Evolutionary conservation across 1,140 invertebrate species (phyloP).

Genomic region (Propsilocerus akamusi): DNA sequence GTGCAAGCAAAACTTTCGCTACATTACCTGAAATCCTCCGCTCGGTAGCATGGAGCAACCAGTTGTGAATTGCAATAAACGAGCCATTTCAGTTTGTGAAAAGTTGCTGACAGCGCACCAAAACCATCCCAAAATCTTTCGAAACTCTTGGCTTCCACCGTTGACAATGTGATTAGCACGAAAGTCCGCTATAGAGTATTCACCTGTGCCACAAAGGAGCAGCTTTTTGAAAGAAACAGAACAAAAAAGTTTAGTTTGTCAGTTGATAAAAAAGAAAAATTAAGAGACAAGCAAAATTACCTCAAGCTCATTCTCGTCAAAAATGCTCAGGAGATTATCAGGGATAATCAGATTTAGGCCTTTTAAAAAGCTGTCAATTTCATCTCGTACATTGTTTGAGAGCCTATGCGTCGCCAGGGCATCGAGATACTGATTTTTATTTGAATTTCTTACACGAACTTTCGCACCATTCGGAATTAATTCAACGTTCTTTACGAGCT

Average conservation of each 20-base stretch:
- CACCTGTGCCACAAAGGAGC: conserved; percentile 80
- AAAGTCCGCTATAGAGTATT: conserved; percentile 79
- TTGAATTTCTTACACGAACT: conserved; percentile 21
- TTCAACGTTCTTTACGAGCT: conserved; percentile 54
- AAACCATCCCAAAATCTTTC: conserved; percentile 77
- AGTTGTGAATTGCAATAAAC: conserved; percentile 87
- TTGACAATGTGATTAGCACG: conserved; percentile 71
- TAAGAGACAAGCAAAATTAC: conserved; percentile 27
- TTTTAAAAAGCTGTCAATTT: conserved; percentile 74
- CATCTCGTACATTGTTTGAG: conserved; percentile 57
- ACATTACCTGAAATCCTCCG: conserved; percentile 49
- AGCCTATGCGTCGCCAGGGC: conserved; percentile 76
- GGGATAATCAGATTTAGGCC: conserved; percentile 82
- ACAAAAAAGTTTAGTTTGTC: conserved; percentile 7
- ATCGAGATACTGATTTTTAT: conserved; percentile 50
- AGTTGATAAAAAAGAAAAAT: background rate
- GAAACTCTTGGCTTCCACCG: conserved; percentile 65
- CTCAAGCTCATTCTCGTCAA: conserved; percentile 93
- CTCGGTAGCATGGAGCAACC: conserved; percentile 81
- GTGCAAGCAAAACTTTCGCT: background rate
- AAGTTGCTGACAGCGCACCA: conserved; percentile 87
- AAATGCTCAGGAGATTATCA: conserved; percentile 81
- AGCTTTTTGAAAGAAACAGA: conserved; percentile 35
- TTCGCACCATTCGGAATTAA: conserved; percentile 54
- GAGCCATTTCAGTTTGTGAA: conserved; percentile 81